These are phyloP conservation scores for Cuniculus paca DNA, from an alignment of 2,797 vertebrate species.

Conservation along the genomic window DNA sequence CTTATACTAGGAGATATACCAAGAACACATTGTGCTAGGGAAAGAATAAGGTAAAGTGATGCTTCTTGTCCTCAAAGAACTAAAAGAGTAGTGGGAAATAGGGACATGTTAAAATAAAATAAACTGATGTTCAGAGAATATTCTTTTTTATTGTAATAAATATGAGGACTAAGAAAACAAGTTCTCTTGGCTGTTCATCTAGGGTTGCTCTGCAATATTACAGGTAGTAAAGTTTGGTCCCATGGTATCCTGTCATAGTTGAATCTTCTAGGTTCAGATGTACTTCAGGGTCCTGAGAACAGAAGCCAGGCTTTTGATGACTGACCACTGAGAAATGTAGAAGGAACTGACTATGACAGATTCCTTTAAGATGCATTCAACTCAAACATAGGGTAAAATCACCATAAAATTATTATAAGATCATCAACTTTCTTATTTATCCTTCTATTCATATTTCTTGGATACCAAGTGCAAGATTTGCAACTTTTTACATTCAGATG, in stretches of 20 bases:
- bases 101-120: background rate
- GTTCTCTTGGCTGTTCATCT: background rate
- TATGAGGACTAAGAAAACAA: background rate
- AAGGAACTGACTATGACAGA: background rate
- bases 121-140: background rate
- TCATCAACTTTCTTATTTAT: background rate
- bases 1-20: background rate
- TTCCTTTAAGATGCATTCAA: background rate
- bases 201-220: background rate
- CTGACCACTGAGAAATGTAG: background rate
- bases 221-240: no score
- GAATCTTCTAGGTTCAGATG: background rate
- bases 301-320: background rate
- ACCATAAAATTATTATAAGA: background rate
- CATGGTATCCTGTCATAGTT: background rate
- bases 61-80: background rate
- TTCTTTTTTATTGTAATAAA: background rate
- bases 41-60: background rate
- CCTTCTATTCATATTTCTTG: background rate
- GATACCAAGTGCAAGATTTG: background rate
- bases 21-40: background rate
- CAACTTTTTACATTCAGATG: slow-evolving; percentile 49
- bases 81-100: background rate
- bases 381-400: background rate
- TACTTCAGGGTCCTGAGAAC: background rate